Conservation (phyloP, 2,113 vertebrate genomes). For the Lampris incognitus region DNA sequence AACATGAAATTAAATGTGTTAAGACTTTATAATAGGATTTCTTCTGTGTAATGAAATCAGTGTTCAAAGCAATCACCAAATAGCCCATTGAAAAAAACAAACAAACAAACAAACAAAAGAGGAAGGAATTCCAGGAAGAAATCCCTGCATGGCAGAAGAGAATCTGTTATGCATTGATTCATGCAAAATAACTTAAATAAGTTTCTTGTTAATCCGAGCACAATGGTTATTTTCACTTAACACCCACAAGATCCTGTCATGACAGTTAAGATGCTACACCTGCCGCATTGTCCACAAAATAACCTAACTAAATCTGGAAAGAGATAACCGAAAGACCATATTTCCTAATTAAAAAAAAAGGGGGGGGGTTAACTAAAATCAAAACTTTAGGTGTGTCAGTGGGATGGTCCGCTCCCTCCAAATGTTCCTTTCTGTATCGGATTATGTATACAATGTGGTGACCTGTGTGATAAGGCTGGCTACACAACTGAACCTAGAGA, state of each 20-base stretch:
- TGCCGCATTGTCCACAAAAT: constrained; percentile 71
- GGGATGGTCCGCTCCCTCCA: constrained; percentile 44
- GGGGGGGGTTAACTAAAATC: constrained; percentile 23
- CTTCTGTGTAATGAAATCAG: background rate
- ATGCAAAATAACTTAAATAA: constrained; percentile 26
- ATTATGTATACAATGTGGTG: constrained; percentile 57
- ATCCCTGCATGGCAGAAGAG: background rate
- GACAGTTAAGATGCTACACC: constrained; percentile 82
- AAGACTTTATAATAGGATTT: background rate
- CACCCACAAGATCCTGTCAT: constrained; percentile 47
- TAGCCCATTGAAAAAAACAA: background rate
- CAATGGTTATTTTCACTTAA: constrained; percentile 48
- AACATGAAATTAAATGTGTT: background rate
- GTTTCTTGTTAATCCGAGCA: constrained; percentile 22
- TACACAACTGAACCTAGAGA: constrained; percentile 82
- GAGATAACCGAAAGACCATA: constrained; percentile 31
- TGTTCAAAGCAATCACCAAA: constrained; percentile 2
- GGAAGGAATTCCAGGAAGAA: background rate
- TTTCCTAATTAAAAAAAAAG: constrained; percentile 9
- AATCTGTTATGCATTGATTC: constrained; percentile 23
- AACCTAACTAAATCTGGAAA: constrained; percentile 46
- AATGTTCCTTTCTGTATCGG: constrained; percentile 68
- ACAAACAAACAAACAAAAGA: background rate
- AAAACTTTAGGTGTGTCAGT: constrained; percentile 42
- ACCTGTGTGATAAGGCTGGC: constrained; percentile 64